Conservation (phyloP, 2,797 vertebrate genomes). For the Enteromius fasciolatus region DNA sequence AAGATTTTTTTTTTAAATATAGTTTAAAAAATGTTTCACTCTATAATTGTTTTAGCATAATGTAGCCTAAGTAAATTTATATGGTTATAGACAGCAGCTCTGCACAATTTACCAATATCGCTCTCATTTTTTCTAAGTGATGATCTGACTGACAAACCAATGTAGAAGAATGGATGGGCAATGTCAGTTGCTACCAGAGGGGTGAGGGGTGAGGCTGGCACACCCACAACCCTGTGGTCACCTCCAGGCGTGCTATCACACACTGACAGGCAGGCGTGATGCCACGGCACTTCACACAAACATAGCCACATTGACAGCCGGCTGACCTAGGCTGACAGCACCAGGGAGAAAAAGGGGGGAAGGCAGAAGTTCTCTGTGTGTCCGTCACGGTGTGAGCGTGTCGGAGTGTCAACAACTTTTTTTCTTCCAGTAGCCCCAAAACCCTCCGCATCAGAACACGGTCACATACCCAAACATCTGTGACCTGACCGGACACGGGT, state of each 20-base stretch:
- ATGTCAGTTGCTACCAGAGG: slow-evolving; percentile 19
- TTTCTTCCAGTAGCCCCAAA: slow-evolving; percentile 18
- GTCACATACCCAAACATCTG: slow-evolving; percentile 62
- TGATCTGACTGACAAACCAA: slow-evolving; percentile 16
- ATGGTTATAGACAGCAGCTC: background rate
- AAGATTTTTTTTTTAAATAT: background rate
- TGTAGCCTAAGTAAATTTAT: background rate
- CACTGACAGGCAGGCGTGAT: slow-evolving; percentile 42
- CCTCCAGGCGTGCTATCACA: slow-evolving; percentile 42
- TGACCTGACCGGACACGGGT: slow-evolving; percentile 75
- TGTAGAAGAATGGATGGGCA: slow-evolving; percentile 23
- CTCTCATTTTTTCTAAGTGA: background rate
- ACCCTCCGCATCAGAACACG: slow-evolving; percentile 38
- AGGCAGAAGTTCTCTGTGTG: slow-evolving; percentile 25
- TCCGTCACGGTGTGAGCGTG: slow-evolving; percentile 45
- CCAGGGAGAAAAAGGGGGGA: slow-evolving; percentile 19
- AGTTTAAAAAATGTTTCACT: background rate
- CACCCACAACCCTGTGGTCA: slow-evolving; percentile 46
- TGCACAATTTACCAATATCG: background rate
- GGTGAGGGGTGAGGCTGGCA: slow-evolving; percentile 34
- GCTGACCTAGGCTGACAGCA: slow-evolving; percentile 40
- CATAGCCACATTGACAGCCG: slow-evolving; percentile 52
- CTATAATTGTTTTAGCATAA: background rate
- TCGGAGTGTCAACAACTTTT: slow-evolving; percentile 27
- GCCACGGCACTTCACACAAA: slow-evolving; percentile 43